Percentiles rank a stretch among this genome's conserved stretches.
Conservation (phyloP, 2,888 invertebrate species). For the Torymus aiolomorphi region DNA sequence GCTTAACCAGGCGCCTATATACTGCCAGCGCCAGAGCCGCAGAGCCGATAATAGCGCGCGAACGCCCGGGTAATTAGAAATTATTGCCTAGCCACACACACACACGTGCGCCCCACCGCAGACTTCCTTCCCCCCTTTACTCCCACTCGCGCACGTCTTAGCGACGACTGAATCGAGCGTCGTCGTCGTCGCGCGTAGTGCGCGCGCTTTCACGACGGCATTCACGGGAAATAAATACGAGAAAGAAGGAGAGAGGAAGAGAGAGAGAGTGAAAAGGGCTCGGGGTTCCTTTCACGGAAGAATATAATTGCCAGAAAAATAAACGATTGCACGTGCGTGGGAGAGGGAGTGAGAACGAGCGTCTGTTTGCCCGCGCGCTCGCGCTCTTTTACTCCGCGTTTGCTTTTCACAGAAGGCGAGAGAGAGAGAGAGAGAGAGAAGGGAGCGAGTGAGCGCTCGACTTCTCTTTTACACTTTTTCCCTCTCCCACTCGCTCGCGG, state of each 20-base stretch:
- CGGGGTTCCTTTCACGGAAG: slow-evolving; percentile 68
- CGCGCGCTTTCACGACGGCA: slow-evolving; percentile 20
- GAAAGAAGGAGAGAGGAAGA: slow-evolving; percentile 10
- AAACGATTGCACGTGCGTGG: slow-evolving; percentile 61
- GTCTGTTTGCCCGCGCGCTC: slow-evolving; percentile 42
- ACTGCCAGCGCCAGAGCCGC: too few species aligned
- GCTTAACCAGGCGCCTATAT: too few species aligned
- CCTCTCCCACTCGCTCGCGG: slow-evolving; percentile 51
- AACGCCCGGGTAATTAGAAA: slow-evolving; percentile 59
- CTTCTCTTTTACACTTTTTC: slow-evolving; percentile 22
- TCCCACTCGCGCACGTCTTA: neutral
- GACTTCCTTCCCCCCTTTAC: neutral
- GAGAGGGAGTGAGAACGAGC: neutral
- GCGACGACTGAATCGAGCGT: too few species aligned
- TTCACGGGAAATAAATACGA: slow-evolving; percentile 47
- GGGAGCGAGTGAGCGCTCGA: neutral
- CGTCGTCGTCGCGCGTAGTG: too few species aligned
- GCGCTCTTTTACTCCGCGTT: slow-evolving; percentile 27
- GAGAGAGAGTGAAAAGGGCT: slow-evolving; percentile 10
- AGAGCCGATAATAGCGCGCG: slow-evolving; percentile 53
- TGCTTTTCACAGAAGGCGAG: slow-evolving; percentile 22
- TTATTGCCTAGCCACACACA: slow-evolving; percentile 51
- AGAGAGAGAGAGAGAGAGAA: neutral
- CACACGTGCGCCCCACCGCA: neutral
- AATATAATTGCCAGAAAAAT: slow-evolving; percentile 75